Base-by-base conservation (phyloP, 2,888 invertebrate species). In the Zygothrica quintamaculata region DNA sequence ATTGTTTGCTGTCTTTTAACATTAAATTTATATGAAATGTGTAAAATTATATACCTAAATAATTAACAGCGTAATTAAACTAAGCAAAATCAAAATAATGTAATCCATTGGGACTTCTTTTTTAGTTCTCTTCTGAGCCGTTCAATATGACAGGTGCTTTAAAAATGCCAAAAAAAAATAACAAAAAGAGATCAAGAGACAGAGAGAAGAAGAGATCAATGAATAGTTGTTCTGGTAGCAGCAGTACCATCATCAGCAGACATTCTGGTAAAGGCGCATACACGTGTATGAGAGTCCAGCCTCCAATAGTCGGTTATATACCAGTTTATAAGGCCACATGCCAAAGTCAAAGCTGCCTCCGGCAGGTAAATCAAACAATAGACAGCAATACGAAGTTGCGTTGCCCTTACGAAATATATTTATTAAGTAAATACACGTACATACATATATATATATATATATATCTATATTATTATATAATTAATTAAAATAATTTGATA, bases 281-380 rank as follows among this genome's bases (percentile, higher is more conserved):
- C 52, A 39, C 52, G 61, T 53, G 33, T 18, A 31, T 6, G 37
- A 55, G 44, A 42, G 72, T 18, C 56, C 65, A 50, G 59, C 65
- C 60, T 39, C 58, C 70, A 31, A 43, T 39, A 7, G 13, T n/a
- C n/a, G 26, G 46, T 16, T 34, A 18, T 55, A 59, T 56, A 70
- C 72, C 72, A 53, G 72, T 72, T 72, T 72, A 11, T 47, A 16
- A 34, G 56, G 48, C 52, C 71, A 42, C 52, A 51, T 47, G 46
- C 59, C 55, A 60, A 55, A 51, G 59, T 40, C 52, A 60, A 44
- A 52, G 52, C 68, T 74, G 60, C 74, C 56, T 11, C 2, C 18
- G 33, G 50, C 68, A 57, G 44, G 36, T 40, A 25, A 53, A 22
- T 26, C 34, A 34, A 6, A 65, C 48, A 65, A 43, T 34, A 18